phyloP scores from a whole-genome alignment of 2,888 invertebrate species.

The Ethmia dodecea region DNA sequence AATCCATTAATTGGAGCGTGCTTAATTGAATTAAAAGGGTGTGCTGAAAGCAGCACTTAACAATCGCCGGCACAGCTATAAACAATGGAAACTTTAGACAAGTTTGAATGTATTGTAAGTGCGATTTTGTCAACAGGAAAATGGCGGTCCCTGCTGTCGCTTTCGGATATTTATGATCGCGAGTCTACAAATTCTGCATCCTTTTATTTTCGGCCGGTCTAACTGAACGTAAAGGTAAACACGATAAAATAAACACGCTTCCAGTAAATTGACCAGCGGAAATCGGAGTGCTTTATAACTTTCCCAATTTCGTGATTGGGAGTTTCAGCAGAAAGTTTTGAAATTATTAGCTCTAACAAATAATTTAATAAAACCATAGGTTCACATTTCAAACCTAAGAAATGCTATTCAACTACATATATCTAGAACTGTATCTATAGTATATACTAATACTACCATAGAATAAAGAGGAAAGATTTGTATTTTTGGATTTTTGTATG shows the following conservation, averaged over 20 bases:
- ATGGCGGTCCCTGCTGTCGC: slow-evolving; percentile 68
- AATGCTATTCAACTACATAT: no score
- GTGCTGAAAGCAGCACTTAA: slow-evolving; percentile 38
- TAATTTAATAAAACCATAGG: no score
- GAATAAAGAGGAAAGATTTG: no score
- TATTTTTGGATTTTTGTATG: no score
- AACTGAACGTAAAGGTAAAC: slow-evolving; percentile 55
- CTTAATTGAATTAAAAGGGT: slow-evolving; percentile 49
- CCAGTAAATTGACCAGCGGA: slow-evolving; percentile 21
- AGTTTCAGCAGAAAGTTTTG: no score
- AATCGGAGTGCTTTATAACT: slow-evolving; percentile 9
- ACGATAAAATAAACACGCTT: slow-evolving; percentile 42
- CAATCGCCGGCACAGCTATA: slow-evolving; percentile 46
- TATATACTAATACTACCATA: no score
- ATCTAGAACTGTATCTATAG: no score
- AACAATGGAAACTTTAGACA: slow-evolving; percentile 69
- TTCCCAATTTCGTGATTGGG: background rate
- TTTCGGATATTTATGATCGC: slow-evolving; percentile 63
- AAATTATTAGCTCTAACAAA: no score
- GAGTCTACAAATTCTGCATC: slow-evolving; percentile 64
- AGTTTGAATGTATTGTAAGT: slow-evolving; percentile 68
- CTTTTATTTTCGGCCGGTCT: slow-evolving; percentile 60
- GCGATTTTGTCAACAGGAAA: slow-evolving; percentile 74
- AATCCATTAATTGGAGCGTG: slow-evolving; percentile 9
- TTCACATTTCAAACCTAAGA: no score